A percentile compares a stretch with the other conserved stretches of the same genome.
Conservation (phyloP, 2,113 vertebrate species). For the Apodemus speciosus region DNA sequence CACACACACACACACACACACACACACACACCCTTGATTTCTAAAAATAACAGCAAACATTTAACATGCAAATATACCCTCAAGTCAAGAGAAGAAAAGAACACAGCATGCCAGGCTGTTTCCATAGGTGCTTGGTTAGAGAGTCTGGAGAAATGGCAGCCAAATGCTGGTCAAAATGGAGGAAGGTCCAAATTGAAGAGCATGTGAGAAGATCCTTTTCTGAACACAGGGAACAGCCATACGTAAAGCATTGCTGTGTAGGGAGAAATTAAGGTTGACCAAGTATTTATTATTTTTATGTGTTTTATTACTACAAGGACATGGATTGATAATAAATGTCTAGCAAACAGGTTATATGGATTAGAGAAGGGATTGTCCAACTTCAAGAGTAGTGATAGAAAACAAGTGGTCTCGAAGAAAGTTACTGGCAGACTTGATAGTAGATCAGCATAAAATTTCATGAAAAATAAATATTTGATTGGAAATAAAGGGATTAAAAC, state of each 20-base stretch:
- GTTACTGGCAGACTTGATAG: background rate
- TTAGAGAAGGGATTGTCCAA: background rate
- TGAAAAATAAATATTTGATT: slow-evolving; percentile 2
- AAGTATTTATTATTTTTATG: background rate
- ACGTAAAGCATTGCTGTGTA: background rate
- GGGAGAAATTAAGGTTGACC: background rate
- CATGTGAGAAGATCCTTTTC: background rate
- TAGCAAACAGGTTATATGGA: background rate
- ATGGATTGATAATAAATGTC: background rate
- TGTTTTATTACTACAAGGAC: background rate
- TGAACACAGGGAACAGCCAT: background rate
- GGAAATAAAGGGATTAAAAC: background rate
- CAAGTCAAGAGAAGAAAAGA: slow-evolving; percentile 46
- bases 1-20: background rate
- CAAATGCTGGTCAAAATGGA: background rate
- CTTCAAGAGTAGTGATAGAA: background rate
- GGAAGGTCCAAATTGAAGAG: background rate
- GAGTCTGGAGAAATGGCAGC: background rate
- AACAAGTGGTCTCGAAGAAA: background rate
- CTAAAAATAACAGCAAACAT: slow-evolving; percentile 72
- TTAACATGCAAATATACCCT: slow-evolving; percentile 60
- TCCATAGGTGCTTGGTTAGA: slow-evolving; percentile 29
- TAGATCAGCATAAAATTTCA: background rate
- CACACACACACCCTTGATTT: background rate
- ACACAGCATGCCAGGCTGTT: background rate